phyloP scores from a whole-genome alignment of 1,140 invertebrate genomes.

The Psix sp. region DNA sequence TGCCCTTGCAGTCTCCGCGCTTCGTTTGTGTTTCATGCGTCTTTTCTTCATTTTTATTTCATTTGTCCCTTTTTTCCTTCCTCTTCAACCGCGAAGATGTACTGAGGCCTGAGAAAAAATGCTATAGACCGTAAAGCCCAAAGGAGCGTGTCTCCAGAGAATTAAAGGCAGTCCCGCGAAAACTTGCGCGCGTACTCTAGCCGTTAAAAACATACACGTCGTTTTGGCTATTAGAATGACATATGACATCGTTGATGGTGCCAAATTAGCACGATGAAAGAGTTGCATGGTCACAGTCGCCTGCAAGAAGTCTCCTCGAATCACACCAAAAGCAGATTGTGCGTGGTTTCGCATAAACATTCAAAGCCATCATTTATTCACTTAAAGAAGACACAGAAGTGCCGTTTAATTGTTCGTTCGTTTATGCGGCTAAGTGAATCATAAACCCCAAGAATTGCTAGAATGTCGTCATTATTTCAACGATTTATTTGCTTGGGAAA shows the following conservation, averaged over 20 bases:
- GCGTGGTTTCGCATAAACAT: slow-evolving; percentile 14
- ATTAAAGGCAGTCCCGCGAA: slow-evolving; percentile 65
- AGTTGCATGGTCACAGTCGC: slow-evolving; percentile 31
- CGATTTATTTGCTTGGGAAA: background rate
- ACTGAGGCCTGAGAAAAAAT: slow-evolving; percentile 55
- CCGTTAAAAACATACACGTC: slow-evolving; percentile 71
- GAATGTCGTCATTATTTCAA: background rate
- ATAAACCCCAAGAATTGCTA: slow-evolving; percentile 7
- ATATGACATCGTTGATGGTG: slow-evolving; percentile 73
- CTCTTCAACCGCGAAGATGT: slow-evolving; percentile 35
- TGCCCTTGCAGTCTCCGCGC: slow-evolving; percentile 52
- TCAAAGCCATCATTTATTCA: slow-evolving; percentile 15
- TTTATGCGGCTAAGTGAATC: slow-evolving; percentile 13
- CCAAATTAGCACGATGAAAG: slow-evolving; percentile 74
- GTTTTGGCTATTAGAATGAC: slow-evolving; percentile 74
- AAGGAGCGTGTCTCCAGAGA: slow-evolving; percentile 68
- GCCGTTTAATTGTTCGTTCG: slow-evolving; percentile 13
- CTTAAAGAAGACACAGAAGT: slow-evolving; percentile 17
- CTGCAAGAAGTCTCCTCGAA: slow-evolving; percentile 9
- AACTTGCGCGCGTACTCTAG: slow-evolving; percentile 54
- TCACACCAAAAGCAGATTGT: slow-evolving; percentile 8
- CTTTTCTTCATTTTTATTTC: slow-evolving; percentile 29
- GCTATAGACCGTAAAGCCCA: slow-evolving; percentile 66
- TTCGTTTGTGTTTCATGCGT: slow-evolving; percentile 42
- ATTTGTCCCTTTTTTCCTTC: slow-evolving; percentile 10